phyloP scores from a whole-genome alignment of 2,888 invertebrate species.

The Amitus sp. region DNA sequence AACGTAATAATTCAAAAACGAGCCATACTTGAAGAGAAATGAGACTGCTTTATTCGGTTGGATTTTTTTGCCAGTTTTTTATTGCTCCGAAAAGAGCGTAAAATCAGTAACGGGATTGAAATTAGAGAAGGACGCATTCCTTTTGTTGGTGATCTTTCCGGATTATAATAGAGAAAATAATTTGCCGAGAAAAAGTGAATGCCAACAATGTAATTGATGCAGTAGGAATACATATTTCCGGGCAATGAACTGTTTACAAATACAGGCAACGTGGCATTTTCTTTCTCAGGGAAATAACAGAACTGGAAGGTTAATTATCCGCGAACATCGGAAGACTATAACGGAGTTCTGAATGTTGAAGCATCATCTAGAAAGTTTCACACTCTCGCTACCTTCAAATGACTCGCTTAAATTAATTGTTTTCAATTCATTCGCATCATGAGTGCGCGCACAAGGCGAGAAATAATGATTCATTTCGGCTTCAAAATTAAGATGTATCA shows the following conservation, averaged over 20 bases:
- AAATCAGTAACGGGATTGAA: too few relatives aligned
- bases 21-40: too few relatives aligned
- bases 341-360: conserved; percentile 43
- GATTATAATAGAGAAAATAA: too few relatives aligned
- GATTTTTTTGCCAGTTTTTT: too few relatives aligned
- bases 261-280: conserved; percentile 27
- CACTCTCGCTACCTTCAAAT: conserved; percentile 35
- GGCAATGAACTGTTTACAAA: conserved; percentile 38
- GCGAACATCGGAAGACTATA: conserved; percentile 47
- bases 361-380: conserved; percentile 23
- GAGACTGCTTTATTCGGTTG: too few relatives aligned
- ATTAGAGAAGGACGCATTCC: too few relatives aligned
- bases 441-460: too few relatives aligned
- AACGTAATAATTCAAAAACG: too few relatives aligned
- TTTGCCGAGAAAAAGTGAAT: conserved; percentile 14
- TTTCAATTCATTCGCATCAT: conserved; percentile 9
- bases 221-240: conserved; percentile 30
- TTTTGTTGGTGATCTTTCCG: too few relatives aligned
- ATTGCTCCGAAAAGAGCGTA: too few relatives aligned
- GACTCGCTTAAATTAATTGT: background rate
- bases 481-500: too few relatives aligned
- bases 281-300: conserved; percentile 45
- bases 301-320: conserved; percentile 53
- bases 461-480: too few relatives aligned
- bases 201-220: conserved; percentile 24